Evolutionary conservation across 2,113 vertebrate species (phyloP), one percentile per base, ranked within the genome.

Genomic region (Passer montanus): DNA sequence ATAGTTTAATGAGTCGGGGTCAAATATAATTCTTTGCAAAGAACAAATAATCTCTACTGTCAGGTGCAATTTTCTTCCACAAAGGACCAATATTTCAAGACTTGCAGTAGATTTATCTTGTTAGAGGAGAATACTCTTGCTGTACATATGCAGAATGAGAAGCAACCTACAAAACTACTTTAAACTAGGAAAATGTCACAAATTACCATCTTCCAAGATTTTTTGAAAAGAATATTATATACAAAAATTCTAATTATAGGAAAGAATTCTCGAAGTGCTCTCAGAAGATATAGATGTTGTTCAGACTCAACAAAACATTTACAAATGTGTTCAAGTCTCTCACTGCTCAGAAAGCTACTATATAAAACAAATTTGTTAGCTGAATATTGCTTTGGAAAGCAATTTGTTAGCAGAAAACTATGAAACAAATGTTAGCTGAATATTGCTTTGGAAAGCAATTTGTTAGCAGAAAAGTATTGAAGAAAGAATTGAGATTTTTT

Each of bases 271-370:
- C 35, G 39, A 31, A 55, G 18, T 52, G 21, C 7, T 84, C 21
- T 72, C 39, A 52, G 52, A 64, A 63, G 27, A 60, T 59, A 81
- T 7, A 52, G 56, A 52, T 75, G 35, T 74, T 81, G 20, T 35
- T 87, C 30, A 70, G 56, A 91, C 64, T 78, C 68, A 67, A 63
- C 20, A 75, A 94, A 94, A 82, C 47, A 60, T 93, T 81, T 93
- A 24, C 33, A 91, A 93, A 89, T 31, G 3, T 75, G 21, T 39
- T 87, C 11, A 53, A 81, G 24, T 24, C 30, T 84, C 28, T 78
- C 46, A 58, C 37, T 68, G 12, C 43, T 91, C 60, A 44, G 53
- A 82, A 84, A 84, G 23, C 44, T 75, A 52, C 22, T 7, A 12
- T 19, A 74, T 13, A 8, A 89, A 87, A 84, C 15, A 87, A 87